Percentiles rank a stretch among this genome's conserved stretches.
Conservation (phyloP, 2,888 invertebrate genomes). For the Cataglyphis livida region DNA sequence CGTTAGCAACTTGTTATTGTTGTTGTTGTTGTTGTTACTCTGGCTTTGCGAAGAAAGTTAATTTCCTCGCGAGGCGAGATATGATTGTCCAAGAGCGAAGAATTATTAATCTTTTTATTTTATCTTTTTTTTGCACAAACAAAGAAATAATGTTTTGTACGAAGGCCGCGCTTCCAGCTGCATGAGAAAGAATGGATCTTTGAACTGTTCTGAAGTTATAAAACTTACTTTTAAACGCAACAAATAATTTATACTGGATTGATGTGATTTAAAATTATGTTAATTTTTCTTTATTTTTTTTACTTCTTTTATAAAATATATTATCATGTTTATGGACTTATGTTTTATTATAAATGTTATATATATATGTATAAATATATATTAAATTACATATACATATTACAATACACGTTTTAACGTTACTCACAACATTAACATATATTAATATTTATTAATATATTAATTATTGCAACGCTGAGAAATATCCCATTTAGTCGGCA, state of each 20-base stretch:
- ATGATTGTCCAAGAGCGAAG: conserved; percentile 27
- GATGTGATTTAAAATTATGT: background rate
- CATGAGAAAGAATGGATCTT: conserved; percentile 5
- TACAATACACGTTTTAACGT: no score
- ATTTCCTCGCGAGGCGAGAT: conserved; percentile 9
- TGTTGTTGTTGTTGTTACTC: background rate
- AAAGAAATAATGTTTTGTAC: conserved; percentile 10
- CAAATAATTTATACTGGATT: background rate
- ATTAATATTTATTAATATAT: no score
- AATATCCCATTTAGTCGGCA: no score
- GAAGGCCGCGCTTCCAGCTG: background rate
- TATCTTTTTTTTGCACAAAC: conserved; percentile 11
- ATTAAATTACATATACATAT: no score
- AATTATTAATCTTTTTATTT: conserved; percentile 33
- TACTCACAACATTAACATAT: no score
- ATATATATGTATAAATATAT: no score
- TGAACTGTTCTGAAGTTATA: background rate
- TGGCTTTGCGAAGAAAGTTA: conserved; percentile 13
- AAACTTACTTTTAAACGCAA: conserved; percentile 15
- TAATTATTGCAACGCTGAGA: no score
- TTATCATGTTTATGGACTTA: background rate
- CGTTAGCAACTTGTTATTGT: conserved; percentile 28
- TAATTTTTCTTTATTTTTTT: background rate
- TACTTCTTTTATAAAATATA: background rate
- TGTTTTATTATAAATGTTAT: no score